phyloP scores from a whole-genome alignment of 1,140 invertebrate species.

The Drosophila lacertosa region DNA sequence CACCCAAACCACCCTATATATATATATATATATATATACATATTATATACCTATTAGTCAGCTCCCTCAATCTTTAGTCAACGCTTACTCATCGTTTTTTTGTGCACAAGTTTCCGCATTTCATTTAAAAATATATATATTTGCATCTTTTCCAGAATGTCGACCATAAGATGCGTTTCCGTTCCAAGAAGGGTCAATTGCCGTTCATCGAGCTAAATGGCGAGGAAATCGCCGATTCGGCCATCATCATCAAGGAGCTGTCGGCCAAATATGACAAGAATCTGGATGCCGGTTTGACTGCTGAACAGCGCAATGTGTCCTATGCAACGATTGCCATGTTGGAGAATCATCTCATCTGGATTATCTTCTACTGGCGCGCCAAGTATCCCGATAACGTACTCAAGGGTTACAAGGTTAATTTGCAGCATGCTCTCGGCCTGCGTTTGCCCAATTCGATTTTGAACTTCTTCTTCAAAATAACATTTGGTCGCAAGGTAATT shows the following conservation, averaged over 20 bases:
- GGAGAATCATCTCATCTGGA: slow-evolving; percentile 96
- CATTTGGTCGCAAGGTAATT: slow-evolving; percentile 92
- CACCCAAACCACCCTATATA: slow-evolving; percentile 21
- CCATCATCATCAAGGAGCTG: slow-evolving; percentile 94
- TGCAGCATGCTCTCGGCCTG: slow-evolving; percentile 93
- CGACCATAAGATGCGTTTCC: slow-evolving; percentile 96
- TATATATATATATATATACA: background rate
- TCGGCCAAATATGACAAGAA: slow-evolving; percentile 92
- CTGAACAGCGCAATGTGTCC: slow-evolving; percentile 93
- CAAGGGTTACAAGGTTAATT: slow-evolving; percentile 95
- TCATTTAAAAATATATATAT: slow-evolving; percentile 7
- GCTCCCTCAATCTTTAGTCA: slow-evolving; percentile 15
- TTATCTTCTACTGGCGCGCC: slow-evolving; percentile 93
- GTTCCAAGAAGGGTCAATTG: slow-evolving; percentile 95
- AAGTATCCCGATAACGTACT: slow-evolving; percentile 93
- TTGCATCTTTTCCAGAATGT: slow-evolving; percentile 90
- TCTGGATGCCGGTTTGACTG: slow-evolving; percentile 90
- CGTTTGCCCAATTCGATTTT: slow-evolving; percentile 94
- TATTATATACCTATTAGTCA: slow-evolving; percentile 47
- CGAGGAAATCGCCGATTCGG: slow-evolving; percentile 95
- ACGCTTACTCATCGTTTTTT: slow-evolving; percentile 32
- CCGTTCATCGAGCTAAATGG: slow-evolving; percentile 97
- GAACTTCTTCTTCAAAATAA: slow-evolving; percentile 95
- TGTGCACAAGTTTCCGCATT: slow-evolving; percentile 2
- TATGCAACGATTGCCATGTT: slow-evolving; percentile 98